Evolutionary conservation across 2,888 invertebrate genomes (phyloP).

Genomic region (Cephus spinipes): DNA sequence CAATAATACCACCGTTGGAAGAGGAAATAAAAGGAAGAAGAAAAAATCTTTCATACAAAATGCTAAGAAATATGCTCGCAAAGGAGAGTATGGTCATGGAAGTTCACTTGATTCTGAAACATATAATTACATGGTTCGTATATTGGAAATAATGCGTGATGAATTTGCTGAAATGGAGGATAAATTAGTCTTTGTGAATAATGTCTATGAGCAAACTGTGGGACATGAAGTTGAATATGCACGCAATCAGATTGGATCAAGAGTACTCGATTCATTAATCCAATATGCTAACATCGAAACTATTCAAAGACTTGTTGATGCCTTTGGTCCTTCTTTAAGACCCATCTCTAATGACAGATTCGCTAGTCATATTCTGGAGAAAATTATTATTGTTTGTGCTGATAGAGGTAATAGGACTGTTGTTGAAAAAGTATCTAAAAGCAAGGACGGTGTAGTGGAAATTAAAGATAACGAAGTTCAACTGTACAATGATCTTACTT

Average conservation of each 20-base stretch:
- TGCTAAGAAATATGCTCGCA: constrained; percentile 81
- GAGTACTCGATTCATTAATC: constrained; percentile 81
- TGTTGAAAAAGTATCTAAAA: constrained; percentile 28
- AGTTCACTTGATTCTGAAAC: constrained; percentile 78
- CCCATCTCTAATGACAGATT: constrained; percentile 80
- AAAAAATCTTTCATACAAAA: constrained; percentile 77
- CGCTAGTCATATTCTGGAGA: constrained; percentile 84
- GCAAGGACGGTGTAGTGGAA: constrained; percentile 27
- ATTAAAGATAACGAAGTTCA: constrained; percentile 51
- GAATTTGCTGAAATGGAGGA: constrained; percentile 78
- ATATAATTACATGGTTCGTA: constrained; percentile 82
- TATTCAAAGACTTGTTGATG: constrained; percentile 74
- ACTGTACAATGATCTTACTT: constrained; percentile 74
- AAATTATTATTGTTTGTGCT: constrained; percentile 72
- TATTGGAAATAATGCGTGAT: constrained; percentile 77
- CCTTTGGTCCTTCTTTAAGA: constrained; percentile 76
- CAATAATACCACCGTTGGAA: background rate
- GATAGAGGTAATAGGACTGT: constrained; percentile 67
- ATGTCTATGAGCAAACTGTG: constrained; percentile 79
- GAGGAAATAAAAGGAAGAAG: constrained; percentile 71
- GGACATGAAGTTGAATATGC: constrained; percentile 79
- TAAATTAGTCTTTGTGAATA: constrained; percentile 79
- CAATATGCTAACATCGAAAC: constrained; percentile 75
- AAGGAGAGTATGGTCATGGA: constrained; percentile 79
- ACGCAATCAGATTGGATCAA: constrained; percentile 84